Evolutionary conservation across 2,113 vertebrate species (phyloP).

Genomic region (Cyprinodon variegatus): DNA sequence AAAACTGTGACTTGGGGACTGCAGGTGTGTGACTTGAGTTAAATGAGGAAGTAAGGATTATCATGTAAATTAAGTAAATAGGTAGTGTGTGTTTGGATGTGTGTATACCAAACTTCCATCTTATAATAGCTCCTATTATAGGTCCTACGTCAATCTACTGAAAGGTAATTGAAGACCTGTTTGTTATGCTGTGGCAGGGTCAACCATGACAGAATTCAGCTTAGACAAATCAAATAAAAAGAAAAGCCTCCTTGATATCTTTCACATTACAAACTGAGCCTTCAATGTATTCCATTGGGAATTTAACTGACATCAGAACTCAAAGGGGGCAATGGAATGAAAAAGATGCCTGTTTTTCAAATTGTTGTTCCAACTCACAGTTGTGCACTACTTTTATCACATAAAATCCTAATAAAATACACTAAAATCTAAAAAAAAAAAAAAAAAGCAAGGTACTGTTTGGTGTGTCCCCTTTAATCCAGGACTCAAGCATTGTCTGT

Average conservation of each 20-base stretch:
- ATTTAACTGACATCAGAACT: no score
- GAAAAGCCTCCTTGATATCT: no score
- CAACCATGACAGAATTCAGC: background rate
- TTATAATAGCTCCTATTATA: background rate
- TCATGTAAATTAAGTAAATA: constrained; percentile 42
- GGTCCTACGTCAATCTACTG: no score
- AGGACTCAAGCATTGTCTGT: constrained; percentile 1
- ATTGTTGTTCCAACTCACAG: background rate
- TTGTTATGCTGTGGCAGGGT: no score
- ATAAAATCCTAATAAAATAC: background rate
- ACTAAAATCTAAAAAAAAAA: no score
- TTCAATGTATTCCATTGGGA: no score
- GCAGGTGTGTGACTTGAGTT: constrained; percentile 1
- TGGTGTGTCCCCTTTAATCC: no score
- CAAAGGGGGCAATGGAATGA: no score
- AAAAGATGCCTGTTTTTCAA: no score
- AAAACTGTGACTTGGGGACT: constrained; percentile 5
- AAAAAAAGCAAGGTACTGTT: background rate
- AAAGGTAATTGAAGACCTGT: no score
- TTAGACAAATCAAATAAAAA: background rate
- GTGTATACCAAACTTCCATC: background rate
- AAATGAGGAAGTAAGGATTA: constrained; percentile 41
- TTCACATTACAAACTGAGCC: no score
- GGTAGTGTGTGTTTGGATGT: constrained; percentile 26
- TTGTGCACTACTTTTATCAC: background rate